Evolutionary conservation across 2,797 vertebrate species (phyloP).

Genomic region (Falco columbarius): DNA sequence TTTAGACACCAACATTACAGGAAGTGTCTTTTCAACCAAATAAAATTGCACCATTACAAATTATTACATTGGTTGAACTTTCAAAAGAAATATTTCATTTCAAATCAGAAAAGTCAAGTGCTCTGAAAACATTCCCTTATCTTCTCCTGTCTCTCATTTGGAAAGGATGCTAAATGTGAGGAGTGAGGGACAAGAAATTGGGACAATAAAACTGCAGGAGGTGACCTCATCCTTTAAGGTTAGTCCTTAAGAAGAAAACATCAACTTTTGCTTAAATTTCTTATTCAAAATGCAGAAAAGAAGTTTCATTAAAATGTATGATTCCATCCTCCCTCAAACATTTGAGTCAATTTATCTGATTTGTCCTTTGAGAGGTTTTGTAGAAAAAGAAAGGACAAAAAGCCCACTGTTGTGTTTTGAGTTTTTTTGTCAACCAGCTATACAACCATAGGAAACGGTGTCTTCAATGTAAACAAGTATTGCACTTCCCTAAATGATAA

Average conservation of each 20-base stretch:
- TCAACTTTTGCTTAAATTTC: not conserved
- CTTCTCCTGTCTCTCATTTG: not conserved
- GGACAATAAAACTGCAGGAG: not conserved
- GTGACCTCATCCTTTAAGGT: not conserved
- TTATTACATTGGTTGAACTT: not conserved
- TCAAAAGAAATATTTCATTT: not conserved
- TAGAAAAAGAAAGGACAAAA: not conserved
- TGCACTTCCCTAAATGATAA: not conserved
- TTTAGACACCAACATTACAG: not conserved
- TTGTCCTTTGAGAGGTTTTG: not conserved
- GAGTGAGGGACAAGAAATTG: not conserved
- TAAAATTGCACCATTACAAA: not conserved
- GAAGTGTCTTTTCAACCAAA: not conserved
- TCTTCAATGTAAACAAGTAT: not conserved
- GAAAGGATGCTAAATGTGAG: not conserved
- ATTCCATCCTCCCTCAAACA: not conserved
- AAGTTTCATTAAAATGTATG: not conserved
- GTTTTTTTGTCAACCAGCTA: not conserved
- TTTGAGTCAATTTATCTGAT: not conserved
- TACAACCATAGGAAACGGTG: not conserved
- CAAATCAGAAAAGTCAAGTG: not conserved
- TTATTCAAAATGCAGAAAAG: not conserved
- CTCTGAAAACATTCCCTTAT: not conserved
- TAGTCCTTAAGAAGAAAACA: not conserved
- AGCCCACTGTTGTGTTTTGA: accelerated